Conservation (phyloP, 2,797 vertebrate genomes). For the Tamandua tetradactyla region DNA sequence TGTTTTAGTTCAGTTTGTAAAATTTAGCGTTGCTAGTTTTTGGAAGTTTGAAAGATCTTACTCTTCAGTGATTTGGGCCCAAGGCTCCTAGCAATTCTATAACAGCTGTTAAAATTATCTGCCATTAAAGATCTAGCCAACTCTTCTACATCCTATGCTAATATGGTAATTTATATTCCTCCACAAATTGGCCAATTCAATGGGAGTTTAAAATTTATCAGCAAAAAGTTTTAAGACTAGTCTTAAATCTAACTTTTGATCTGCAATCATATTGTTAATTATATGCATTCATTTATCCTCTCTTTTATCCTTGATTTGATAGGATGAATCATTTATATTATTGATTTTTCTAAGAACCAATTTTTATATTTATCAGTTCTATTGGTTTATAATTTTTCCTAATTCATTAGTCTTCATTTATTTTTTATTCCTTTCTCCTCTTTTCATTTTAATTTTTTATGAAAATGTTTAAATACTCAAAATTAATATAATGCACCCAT, state of each 20-base stretch:
- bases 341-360: constrained; percentile 9
- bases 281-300: background rate
- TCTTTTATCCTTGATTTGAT: constrained; percentile 8
- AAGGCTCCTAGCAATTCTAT: background rate
- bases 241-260: background rate
- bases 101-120: background rate
- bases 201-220: constrained; percentile 13
- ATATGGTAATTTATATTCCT: background rate
- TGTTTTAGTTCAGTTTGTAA: background rate
- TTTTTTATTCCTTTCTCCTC: background rate
- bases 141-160: background rate
- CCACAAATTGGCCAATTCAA: background rate
- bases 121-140: background rate
- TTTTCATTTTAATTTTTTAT: background rate
- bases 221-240: background rate
- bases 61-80: background rate
- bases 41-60: background rate
- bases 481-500: background rate
- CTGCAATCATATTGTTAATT: constrained; percentile 1
- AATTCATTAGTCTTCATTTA: constrained; percentile 6
- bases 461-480: background rate
- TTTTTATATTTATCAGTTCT: background rate
- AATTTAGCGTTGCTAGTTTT: background rate
- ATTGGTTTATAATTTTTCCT: background rate
- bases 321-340: background rate